Conservation (phyloP, 2,797 vertebrate genomes). For the Sternotherus odoratus region DNA sequence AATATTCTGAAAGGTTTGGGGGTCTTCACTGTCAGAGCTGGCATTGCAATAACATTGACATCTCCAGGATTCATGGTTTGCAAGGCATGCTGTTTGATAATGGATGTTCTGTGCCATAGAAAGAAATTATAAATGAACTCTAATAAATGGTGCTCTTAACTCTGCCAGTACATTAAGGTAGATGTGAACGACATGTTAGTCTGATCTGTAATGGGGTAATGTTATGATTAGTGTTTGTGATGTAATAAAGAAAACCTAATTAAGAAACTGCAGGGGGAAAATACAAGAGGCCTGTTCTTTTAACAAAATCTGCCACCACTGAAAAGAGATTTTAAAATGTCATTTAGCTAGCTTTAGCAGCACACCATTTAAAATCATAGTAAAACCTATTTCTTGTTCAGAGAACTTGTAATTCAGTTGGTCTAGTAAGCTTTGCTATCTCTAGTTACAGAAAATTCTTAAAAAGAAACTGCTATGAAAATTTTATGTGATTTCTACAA, state of each 20-base stretch:
- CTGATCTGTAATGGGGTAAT: constrained; percentile 50
- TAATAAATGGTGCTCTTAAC: constrained; percentile 25
- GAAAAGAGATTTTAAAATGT: constrained; percentile 29
- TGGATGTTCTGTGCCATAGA: not conserved
- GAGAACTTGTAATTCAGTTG: constrained; percentile 11
- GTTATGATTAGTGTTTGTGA: constrained; percentile 50
- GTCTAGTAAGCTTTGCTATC: constrained; percentile 7
- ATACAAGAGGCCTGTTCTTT: constrained; percentile 48
- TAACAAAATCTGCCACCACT: constrained; percentile 28
- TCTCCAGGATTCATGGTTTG: not conserved
- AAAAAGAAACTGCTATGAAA: constrained; percentile 43
- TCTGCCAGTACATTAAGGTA: constrained; percentile 41
- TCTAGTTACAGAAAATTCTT: constrained; percentile 28
- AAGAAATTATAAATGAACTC: constrained; percentile 26
- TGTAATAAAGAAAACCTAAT: constrained; percentile 54
- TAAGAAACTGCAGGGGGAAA: constrained; percentile 56
- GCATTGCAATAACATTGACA: constrained; percentile 13
- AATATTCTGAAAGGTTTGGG: constrained; percentile 5
- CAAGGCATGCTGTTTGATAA: not conserved
- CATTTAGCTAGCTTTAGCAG: constrained; percentile 49
- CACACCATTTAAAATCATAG: constrained; percentile 48
- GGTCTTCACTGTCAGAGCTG: not conserved
- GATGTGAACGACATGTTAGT: constrained; percentile 35
- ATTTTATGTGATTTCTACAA: constrained; percentile 34
- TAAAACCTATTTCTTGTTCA: constrained; percentile 40